Percentiles rank a stretch among this genome's conserved stretches.
These are phyloP conservation scores for Busseola fusca DNA, from an alignment of 2,888 invertebrate genomes.

Conservation along the genomic window DNA sequence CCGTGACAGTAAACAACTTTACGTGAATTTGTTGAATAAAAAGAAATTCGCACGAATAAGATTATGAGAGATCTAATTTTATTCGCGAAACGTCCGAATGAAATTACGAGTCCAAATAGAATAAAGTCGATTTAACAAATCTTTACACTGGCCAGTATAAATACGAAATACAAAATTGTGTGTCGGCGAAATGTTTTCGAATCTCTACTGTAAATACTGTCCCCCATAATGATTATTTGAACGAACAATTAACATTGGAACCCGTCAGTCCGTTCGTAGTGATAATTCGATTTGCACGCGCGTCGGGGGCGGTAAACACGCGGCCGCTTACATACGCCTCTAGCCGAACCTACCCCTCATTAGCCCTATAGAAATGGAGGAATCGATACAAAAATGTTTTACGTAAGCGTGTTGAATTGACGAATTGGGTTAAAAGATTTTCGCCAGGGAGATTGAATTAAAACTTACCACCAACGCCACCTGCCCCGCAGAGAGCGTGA, in stretches of 20 bases:
- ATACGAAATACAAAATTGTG: slow-evolving; percentile 74
- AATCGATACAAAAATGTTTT: slow-evolving; percentile 59
- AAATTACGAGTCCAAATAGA: slow-evolving; percentile 72
- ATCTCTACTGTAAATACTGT: slow-evolving; percentile 79
- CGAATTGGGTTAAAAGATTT: slow-evolving; percentile 55
- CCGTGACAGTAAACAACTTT: slow-evolving; percentile 72
- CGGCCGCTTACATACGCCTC: slow-evolving; percentile 60
- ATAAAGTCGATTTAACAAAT: slow-evolving; percentile 75
- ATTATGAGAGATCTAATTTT: slow-evolving; percentile 78
- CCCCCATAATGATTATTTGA: slow-evolving; percentile 86
- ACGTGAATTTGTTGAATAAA: slow-evolving; percentile 71
- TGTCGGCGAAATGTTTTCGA: slow-evolving; percentile 76
- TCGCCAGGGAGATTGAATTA: slow-evolving; percentile 33
- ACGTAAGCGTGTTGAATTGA: slow-evolving; percentile 51
- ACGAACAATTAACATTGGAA: slow-evolving; percentile 81
- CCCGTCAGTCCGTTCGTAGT: slow-evolving; percentile 74
- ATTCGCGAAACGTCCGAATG: slow-evolving; percentile 72
- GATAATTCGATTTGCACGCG: slow-evolving; percentile 81
- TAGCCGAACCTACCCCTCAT: slow-evolving; percentile 62
- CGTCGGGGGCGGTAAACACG: slow-evolving; percentile 71
- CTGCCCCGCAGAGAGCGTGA: slow-evolving; percentile 17
- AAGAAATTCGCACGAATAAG: slow-evolving; percentile 73
- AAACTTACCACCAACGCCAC: slow-evolving; percentile 22
- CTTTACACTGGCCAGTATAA: slow-evolving; percentile 72
- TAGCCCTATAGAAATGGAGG: slow-evolving; percentile 63